Conservation (phyloP, 2,797 vertebrate species). For the Micromesistius poutassou region DNA sequence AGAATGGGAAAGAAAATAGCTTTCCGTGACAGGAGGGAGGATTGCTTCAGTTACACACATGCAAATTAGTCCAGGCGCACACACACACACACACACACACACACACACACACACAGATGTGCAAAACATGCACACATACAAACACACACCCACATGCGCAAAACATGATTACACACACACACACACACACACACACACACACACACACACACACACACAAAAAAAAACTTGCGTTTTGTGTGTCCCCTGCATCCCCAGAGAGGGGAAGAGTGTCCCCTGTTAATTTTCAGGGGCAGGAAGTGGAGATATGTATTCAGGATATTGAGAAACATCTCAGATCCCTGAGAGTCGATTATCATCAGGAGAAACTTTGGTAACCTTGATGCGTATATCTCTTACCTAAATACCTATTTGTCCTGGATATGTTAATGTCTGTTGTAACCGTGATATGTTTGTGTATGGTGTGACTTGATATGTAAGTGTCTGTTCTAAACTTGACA, state of each 20-base stretch:
- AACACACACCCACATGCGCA: slow-evolving; percentile 15
- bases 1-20: slow-evolving; percentile 50
- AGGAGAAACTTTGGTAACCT: slow-evolving; percentile 7
- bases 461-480: neutral
- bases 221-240: no score
- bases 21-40: slow-evolving; percentile 43
- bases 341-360: slow-evolving; percentile 11
- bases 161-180: neutral
- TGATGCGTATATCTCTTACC: neutral
- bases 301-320: slow-evolving; percentile 38
- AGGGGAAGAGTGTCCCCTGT: slow-evolving; percentile 28
- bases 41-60: slow-evolving; percentile 21
- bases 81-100: slow-evolving; percentile 6
- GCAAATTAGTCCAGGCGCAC: slow-evolving; percentile 9
- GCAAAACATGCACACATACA: slow-evolving; percentile 1
- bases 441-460: no score
- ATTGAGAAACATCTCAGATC: slow-evolving; percentile 23
- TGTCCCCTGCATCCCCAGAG: slow-evolving; percentile 6
- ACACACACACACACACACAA: slow-evolving; percentile 28
- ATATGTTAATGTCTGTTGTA: no score
- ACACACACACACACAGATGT: slow-evolving; percentile 3
- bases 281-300: slow-evolving; percentile 34
- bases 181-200: slow-evolving; percentile 10
- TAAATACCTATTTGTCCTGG: no score
- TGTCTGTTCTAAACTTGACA: slow-evolving; percentile 3